A percentile compares a stretch with the other conserved stretches of the same genome.
Evolutionary conservation across 2,113 vertebrate genomes (phyloP).

Genomic region (Urocitellus parryii): DNA sequence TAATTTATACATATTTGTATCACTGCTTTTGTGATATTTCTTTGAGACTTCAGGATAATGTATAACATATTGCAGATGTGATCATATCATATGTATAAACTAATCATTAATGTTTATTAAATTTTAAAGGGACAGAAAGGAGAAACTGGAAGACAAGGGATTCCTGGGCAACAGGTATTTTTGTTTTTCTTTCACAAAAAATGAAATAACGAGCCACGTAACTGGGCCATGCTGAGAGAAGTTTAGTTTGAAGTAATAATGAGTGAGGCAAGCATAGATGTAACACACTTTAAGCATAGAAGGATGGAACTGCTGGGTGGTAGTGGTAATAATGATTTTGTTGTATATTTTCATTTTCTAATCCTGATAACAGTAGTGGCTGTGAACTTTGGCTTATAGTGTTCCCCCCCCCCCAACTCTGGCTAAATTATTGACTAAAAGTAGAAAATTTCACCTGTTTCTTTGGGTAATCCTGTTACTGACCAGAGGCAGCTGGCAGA

Average conservation of each 20-base stretch:
- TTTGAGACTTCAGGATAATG: not conserved
- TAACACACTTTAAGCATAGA: not conserved
- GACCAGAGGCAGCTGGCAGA: not conserved
- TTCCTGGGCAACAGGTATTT: constrained; percentile 90
- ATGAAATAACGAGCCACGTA: not conserved
- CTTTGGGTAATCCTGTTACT: not conserved
- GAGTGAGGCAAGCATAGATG: rapidly evolving
- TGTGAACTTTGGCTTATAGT: not conserved
- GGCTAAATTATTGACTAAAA: not conserved
- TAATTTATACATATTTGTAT: not conserved
- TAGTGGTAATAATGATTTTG: not conserved
- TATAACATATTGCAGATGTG: not conserved
- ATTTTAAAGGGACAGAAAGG: constrained; percentile 90
- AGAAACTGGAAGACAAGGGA: constrained; percentile 92
- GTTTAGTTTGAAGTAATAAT: constrained; percentile 20
- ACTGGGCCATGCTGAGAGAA: not conserved
- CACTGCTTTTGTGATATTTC: not conserved
- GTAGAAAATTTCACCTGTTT: not conserved
- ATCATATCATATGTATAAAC: not conserved
- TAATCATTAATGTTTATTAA: constrained; percentile 58
- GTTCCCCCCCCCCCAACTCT: not conserved
- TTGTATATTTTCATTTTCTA: not conserved
- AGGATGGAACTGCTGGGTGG: not conserved
- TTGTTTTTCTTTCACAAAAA: not conserved
- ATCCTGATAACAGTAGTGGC: not conserved